Conservation (phyloP, 2,113 vertebrate genomes). For the Pithys albifrons region DNA sequence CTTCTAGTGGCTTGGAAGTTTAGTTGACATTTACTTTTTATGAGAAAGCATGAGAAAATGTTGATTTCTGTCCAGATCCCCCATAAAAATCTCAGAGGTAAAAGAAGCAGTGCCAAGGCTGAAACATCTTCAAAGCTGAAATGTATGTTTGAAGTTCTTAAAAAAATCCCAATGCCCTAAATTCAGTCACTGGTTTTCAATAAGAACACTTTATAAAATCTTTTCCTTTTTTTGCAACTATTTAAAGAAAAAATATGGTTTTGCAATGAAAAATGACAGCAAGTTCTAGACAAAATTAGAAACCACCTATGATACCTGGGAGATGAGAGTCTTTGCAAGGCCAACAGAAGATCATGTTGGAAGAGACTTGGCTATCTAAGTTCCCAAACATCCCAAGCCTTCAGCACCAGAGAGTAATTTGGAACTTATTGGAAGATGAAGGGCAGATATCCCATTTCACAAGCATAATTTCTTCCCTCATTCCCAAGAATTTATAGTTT, state of each 20-base stretch:
- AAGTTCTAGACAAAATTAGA: not conserved
- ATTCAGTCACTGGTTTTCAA: not conserved
- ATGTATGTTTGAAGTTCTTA: conserved; percentile 5
- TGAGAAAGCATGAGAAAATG: conserved; percentile 43
- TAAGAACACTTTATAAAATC: not conserved
- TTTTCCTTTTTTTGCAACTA: not conserved
- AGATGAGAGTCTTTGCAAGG: not conserved
- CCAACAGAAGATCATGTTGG: not conserved
- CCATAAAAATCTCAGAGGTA: conserved; percentile 20
- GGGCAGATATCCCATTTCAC: not conserved
- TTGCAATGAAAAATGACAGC: not conserved
- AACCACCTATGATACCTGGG: not conserved
- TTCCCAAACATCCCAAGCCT: not conserved
- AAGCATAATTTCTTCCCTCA: not conserved
- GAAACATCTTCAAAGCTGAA: conserved; percentile 48
- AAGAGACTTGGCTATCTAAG: not conserved
- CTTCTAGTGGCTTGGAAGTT: not conserved
- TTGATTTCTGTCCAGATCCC: conserved; percentile 30
- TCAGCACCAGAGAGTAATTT: not conserved
- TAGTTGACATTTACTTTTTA: conserved; percentile 1
- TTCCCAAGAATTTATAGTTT: not conserved
- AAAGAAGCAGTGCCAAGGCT: conserved; percentile 1
- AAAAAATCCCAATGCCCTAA: not conserved
- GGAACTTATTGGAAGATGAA: not conserved
- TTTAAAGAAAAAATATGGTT: not conserved